Percentiles rank a stretch among this genome's conserved stretches.
Evolutionary conservation across 2,113 vertebrate genomes (phyloP).

Genomic region (Sphyrna mokarran): DNA sequence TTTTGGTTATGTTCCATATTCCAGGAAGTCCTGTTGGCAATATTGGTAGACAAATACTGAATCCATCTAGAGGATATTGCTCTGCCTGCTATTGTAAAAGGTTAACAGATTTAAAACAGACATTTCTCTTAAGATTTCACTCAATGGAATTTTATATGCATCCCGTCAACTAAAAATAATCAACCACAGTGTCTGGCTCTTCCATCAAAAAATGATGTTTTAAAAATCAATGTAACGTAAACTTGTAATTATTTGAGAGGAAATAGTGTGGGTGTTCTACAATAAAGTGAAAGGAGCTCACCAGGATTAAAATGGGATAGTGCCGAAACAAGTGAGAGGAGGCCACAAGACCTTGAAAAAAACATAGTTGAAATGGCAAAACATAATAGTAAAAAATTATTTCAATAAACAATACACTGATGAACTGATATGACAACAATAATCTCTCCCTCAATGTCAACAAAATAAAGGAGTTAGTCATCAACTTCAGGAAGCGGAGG

Average conservation of each 20-base stretch:
- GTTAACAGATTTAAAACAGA: not conserved
- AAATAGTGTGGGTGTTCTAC: not conserved
- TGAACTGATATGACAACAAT: too few species aligned
- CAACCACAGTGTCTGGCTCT: not conserved
- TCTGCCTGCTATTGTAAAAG: not conserved
- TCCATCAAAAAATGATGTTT: not conserved
- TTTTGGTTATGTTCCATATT: too few species aligned
- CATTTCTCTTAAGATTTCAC: not conserved
- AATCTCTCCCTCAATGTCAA: too few species aligned
- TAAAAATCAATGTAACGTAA: not conserved
- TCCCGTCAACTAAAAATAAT: not conserved
- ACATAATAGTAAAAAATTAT: not conserved
- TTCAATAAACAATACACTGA: not conserved
- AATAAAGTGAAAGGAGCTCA: not conserved
- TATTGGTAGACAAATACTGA: too few species aligned
- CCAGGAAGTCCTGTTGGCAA: too few species aligned
- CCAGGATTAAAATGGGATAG: not conserved
- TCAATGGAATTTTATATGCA: not conserved
- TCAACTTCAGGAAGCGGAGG: too few species aligned
- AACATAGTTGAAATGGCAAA: not conserved
- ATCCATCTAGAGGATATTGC: not conserved
- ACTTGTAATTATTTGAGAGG: not conserved
- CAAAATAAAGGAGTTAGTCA: too few species aligned
- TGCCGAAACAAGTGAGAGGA: not conserved
- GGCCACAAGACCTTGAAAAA: too few species aligned